A percentile compares a stretch with the other conserved stretches of the same genome.
Evolutionary conservation across 1,140 invertebrate species (phyloP).

Genomic region (Aphaenogaster ashmeadi): DNA sequence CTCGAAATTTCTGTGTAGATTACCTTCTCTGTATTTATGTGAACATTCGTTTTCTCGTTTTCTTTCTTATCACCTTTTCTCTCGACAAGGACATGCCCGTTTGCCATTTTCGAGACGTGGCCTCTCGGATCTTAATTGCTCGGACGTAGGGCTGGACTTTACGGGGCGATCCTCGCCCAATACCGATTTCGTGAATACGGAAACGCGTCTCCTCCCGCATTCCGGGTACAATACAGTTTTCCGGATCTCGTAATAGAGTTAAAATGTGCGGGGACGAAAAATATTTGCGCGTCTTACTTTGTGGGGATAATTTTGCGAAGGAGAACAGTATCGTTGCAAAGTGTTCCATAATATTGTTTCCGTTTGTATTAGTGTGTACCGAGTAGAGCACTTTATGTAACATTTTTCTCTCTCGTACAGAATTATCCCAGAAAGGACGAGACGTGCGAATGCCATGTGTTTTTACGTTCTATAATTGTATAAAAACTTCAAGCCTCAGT

Average conservation of each 20-base stretch:
- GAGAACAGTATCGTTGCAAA: not conserved
- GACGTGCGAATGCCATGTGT: not conserved
- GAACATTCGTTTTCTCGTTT: not conserved
- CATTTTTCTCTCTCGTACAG: not conserved
- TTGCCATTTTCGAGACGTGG: not conserved
- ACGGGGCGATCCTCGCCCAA: not conserved
- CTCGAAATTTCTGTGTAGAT: not conserved
- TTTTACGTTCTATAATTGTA: conserved; percentile 6
- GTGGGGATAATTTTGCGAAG: not conserved
- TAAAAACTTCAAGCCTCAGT: conserved; percentile 46
- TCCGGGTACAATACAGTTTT: not conserved
- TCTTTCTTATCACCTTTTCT: not conserved
- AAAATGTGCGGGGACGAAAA: not conserved
- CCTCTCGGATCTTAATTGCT: conserved; percentile 16
- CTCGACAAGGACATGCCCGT: not conserved
- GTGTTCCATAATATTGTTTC: conserved; percentile 14
- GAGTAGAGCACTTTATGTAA: conserved; percentile 4
- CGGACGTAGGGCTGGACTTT: not conserved
- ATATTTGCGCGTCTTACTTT: not conserved
- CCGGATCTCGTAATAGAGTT: not conserved
- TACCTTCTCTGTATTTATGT: not conserved
- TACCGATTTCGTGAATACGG: not conserved
- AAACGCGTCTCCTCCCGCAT: not conserved
- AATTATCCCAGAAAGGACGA: not conserved
- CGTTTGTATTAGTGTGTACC: conserved; percentile 28